Evolutionary conservation across 1,140 invertebrate species (phyloP).

Genomic region (Drosophila malerkotliana): DNA sequence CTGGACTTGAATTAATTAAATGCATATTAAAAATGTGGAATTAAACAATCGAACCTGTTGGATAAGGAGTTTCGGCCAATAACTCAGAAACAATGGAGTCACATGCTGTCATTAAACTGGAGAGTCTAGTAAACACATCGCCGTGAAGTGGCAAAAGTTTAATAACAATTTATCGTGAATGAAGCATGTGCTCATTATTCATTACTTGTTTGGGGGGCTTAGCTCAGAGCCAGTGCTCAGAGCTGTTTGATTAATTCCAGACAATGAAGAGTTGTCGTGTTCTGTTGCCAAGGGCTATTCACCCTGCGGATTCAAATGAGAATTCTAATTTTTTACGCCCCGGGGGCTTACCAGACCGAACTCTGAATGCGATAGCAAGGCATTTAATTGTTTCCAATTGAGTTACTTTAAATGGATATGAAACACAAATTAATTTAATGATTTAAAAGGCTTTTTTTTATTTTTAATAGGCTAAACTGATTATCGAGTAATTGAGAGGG

Average conservation of each 20-base stretch:
- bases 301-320: constrained; percentile 22
- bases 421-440: constrained; percentile 1
- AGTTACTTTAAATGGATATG: not conserved
- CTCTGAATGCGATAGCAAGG: not conserved
- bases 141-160: constrained; percentile 27
- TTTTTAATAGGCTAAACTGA: not conserved
- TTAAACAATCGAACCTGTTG: constrained; percentile 29
- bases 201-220: constrained; percentile 33
- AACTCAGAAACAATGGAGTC: constrained; percentile 19
- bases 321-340: constrained; percentile 12
- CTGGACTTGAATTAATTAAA: constrained; percentile 53
- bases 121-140: constrained; percentile 26
- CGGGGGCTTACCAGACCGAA: constrained; percentile 1
- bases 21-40: constrained; percentile 41
- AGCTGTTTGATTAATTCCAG: constrained; percentile 43
- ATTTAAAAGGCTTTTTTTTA: constrained; percentile 2
- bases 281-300: constrained; percentile 46
- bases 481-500: too few relatives aligned
- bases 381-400: constrained; percentile 1
- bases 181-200: constrained; percentile 38
- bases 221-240: constrained; percentile 16
- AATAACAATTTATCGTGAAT: constrained; percentile 45
- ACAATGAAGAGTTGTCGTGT: constrained; percentile 6
- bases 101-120: constrained; percentile 13
- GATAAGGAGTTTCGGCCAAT: constrained; percentile 8